Evolutionary conservation across 2,797 vertebrate genomes (phyloP), one percentile per base, ranked within the genome.

Genomic region (Melanotaenia parkinsoni): DNA sequence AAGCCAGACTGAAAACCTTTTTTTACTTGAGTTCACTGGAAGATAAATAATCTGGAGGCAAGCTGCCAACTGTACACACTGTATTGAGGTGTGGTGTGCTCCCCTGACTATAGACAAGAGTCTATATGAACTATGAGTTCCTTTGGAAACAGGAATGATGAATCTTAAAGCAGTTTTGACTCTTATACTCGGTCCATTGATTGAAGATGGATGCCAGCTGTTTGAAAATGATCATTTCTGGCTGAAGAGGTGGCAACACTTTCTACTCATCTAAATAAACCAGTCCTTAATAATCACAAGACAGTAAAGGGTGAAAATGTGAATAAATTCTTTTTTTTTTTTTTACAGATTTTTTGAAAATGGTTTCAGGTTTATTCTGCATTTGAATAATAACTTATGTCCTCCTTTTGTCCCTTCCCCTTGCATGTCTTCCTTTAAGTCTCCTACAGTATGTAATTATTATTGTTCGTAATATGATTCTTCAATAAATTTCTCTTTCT

Each of bases 401-500:
- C 3, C 13, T 14, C 38, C 40, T 1, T 43, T 18, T 5, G 4
- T 43, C 18, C 59, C 1, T 0, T 67, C 4, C 22, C 2, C 33
- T n/a, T 16, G 24, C 14, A 9, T 37, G 4, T 54, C 50, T 24
- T 54, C 33, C 38, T 18, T 22, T 30, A 14, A 59, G 11, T 3
- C 30, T 50, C n/a, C 20, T 18, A 40, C 13, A 33, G 2, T 24
- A 1, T 45, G 0, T 33, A 9, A 18, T 43, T 40, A 22, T 18
- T 57, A 56, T 20, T 56, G 7, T 10, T 35, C 5, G 4, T 20
- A 11, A 2, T 20, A 10, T 12, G 28, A 8, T 61, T 56, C 14
- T 58, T 62, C 14, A 58, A 58, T 20, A 54, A 14, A 53, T 56
- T 20, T 11, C 11, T 81, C 13, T 63, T 33, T 33, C 32, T 33